Percentiles rank a stretch among this genome's conserved stretches.
These are phyloP conservation scores for Pluvialis apricaria DNA, from an alignment of 2,113 vertebrate genomes.

Conservation along the genomic window DNA sequence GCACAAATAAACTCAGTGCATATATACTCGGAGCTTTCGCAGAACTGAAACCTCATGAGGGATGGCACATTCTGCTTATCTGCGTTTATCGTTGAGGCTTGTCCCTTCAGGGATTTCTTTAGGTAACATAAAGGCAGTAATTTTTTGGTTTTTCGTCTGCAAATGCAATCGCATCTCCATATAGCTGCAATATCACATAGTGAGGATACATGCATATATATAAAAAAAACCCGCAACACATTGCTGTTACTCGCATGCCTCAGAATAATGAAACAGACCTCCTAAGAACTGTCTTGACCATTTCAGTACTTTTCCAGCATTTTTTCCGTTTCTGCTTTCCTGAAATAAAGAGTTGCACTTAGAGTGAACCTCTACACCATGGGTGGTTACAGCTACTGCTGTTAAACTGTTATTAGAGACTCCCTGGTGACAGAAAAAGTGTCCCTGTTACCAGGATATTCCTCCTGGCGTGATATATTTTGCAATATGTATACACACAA, in stretches of 20 bases:
- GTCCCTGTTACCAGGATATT: not conserved
- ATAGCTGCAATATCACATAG: not conserved
- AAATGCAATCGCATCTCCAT: not conserved
- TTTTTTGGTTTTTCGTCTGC: not conserved
- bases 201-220: not conserved
- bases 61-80: not conserved
- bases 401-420: not conserved
- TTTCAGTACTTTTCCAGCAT: not conserved
- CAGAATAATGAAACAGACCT: not conserved
- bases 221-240: not conserved
- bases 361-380: not conserved
- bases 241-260: not conserved
- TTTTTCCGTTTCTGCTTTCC: not conserved
- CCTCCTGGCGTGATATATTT: not conserved
- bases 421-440: not conserved
- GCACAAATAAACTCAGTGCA: not conserved
- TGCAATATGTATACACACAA: not conserved
- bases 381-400: not conserved
- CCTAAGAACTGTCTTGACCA: not conserved
- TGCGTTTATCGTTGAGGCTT: not conserved
- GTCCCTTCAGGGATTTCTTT: not conserved
- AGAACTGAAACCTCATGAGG: not conserved
- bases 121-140: not conserved
- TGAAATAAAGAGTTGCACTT: not conserved
- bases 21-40: not conserved